These are phyloP conservation scores for Melinaea marsaeus DNA, from an alignment of 2,888 invertebrate genomes.

Conservation along the genomic window DNA sequence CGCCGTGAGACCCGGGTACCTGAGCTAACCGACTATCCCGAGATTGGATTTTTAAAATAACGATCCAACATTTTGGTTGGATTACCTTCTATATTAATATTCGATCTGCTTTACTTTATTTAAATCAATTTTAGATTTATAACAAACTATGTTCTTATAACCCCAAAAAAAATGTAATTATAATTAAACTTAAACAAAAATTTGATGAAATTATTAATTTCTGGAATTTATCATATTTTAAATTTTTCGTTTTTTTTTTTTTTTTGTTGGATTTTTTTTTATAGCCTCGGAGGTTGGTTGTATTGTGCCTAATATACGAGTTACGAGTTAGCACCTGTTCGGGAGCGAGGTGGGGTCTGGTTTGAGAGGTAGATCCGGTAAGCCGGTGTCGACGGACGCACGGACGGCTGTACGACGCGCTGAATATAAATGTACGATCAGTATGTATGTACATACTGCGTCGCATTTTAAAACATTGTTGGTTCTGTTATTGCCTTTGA, in stretches of 20 bases:
- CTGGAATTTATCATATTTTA: too few relatives aligned
- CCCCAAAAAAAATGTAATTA: neutral
- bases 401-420: slow-evolving; percentile 24
- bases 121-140: neutral
- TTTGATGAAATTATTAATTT: too few relatives aligned
- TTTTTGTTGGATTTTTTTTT: too few relatives aligned
- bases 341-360: slow-evolving; percentile 21
- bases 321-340: slow-evolving; percentile 10
- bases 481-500: slow-evolving; percentile 12
- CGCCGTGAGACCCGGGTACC: neutral
- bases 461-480: slow-evolving; percentile 23
- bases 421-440: slow-evolving; percentile 28
- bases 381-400: slow-evolving; percentile 26
- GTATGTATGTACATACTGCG: slow-evolving; percentile 18
- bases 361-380: slow-evolving; percentile 19
- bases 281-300: too few relatives aligned
- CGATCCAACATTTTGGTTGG: too few relatives aligned
- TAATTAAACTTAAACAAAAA: too few relatives aligned
- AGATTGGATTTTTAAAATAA: neutral
- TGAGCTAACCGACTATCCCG: neutral
- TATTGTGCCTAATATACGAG: neutral
- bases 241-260: too few relatives aligned
- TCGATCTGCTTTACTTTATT: too few relatives aligned
- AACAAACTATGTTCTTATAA: neutral
- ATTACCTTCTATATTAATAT: too few relatives aligned